Evolutionary conservation across 2,797 vertebrate genomes (phyloP).

Genomic region (Miichthys miiuy): DNA sequence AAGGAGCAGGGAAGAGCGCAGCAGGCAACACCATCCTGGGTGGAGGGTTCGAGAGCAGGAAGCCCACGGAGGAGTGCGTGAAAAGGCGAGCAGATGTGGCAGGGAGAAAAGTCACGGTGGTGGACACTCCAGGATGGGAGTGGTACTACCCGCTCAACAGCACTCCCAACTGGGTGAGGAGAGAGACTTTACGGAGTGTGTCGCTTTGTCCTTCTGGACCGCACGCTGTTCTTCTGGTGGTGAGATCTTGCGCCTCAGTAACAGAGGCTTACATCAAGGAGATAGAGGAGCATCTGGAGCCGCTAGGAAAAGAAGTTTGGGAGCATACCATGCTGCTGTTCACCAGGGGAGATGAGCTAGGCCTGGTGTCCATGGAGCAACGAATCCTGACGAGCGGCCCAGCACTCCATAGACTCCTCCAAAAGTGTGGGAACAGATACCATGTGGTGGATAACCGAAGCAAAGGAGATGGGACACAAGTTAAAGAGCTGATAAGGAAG

Average conservation of each 20-base stretch:
- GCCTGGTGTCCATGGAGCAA: slow-evolving; percentile 76
- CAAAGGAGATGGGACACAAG: slow-evolving; percentile 74
- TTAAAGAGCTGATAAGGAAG: slow-evolving; percentile 80
- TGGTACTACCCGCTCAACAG: slow-evolving; percentile 86
- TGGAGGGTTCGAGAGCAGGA: slow-evolving; percentile 75
- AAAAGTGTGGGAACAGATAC: slow-evolving; percentile 77
- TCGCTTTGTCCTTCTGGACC: slow-evolving; percentile 82
- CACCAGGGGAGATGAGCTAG: slow-evolving; percentile 83
- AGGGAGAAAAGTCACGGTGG: slow-evolving; percentile 76
- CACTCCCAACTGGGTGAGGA: slow-evolving; percentile 83
- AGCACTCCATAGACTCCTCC: slow-evolving; percentile 73
- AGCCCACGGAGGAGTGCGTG: slow-evolving; percentile 84
- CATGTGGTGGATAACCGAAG: slow-evolving; percentile 80
- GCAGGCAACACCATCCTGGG: slow-evolving; percentile 83
- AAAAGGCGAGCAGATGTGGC: slow-evolving; percentile 73
- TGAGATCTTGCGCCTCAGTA: slow-evolving; percentile 78
- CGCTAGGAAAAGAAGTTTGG: slow-evolving; percentile 78
- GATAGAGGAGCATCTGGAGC: slow-evolving; percentile 82
- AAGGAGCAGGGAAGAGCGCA: slow-evolving; percentile 82
- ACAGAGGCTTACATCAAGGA: slow-evolving; percentile 73
- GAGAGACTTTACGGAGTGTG: slow-evolving; percentile 80
- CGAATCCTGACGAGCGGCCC: slow-evolving; percentile 68
- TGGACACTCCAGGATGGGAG: slow-evolving; percentile 87
- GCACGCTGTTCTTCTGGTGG: slow-evolving; percentile 82
- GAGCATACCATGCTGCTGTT: slow-evolving; percentile 82